Base-by-base conservation (phyloP, 2,797 vertebrate species). In the Tauraco hartlaubi region DNA sequence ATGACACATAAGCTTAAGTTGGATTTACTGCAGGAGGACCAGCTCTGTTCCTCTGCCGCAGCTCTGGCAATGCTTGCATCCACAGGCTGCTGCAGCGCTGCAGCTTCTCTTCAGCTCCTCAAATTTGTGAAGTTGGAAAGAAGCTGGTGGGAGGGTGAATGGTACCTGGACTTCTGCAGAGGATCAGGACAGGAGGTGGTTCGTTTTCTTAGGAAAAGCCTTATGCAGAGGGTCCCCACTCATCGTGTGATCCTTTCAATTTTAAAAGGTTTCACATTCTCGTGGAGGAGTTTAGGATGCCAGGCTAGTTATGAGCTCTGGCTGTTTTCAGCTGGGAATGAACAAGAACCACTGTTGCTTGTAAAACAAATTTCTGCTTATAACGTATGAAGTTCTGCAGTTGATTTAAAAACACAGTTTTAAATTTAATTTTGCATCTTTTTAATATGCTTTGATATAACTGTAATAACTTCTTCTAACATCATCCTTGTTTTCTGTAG, bases 401-500 rank as follows among this genome's bases (percentile, higher is more conserved):
- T 48, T 54, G 9, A 37, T 62, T 83, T 78, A 55, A 52, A 93
- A 37, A 0, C 8, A 25, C 6, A 46, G 11, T 74, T 92, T 86
- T 26, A 78, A 49, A 64, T 62, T 29, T 33, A 28, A 35, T 81
- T 74, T 81, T 81, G 5, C 49, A 3, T 88, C 46, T 54, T 93
- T 89, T 91, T 55, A 62, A 21, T 58, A 26, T 18, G 7, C 19
- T 58, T 79, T 85, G 15, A 31, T 88, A 29, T 25, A 62, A 49
- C 56, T 28, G 5, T 37, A 68, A 9, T 83, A 67, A n/a, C 11
- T 17, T 23, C 13, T 83, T 58, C 10, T 69, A 26, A 44, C 12
- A 9, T 75, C 11, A 49, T 62, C 18, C 12, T 62, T 94, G 21
- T 90, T 72, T 95, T 87, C 35, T 81, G 5, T 69, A 99, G 99